Evolutionary conservation across 1,140 invertebrate genomes (phyloP).

Genomic region (Idris sp.): DNA sequence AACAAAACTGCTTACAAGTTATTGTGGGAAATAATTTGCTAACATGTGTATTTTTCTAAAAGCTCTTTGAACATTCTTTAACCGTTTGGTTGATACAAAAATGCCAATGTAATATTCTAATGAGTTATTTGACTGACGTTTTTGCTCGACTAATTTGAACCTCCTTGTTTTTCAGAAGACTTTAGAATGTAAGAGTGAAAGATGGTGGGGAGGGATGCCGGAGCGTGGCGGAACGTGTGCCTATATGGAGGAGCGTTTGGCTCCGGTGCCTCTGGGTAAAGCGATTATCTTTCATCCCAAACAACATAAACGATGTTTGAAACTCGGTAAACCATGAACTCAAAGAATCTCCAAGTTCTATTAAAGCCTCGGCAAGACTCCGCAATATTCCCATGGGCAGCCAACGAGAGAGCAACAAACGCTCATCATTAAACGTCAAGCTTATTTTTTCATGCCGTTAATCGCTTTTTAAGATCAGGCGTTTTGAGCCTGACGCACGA

Average conservation of each 20-base stretch:
- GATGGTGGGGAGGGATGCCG: conserved; percentile 64
- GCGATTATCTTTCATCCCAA: conserved; percentile 72
- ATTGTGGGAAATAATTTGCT: no score
- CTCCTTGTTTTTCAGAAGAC: conserved; percentile 15
- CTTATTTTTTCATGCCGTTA: conserved; percentile 41
- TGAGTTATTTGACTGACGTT: conserved; percentile 16
- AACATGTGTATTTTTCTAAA: no score
- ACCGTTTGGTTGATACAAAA: no score
- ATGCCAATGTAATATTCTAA: conserved; percentile 5
- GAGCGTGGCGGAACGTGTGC: conserved; percentile 74
- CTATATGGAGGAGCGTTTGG: conserved; percentile 66
- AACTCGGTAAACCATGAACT: conserved; percentile 62
- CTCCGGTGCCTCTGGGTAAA: conserved; percentile 68
- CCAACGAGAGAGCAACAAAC: conserved; percentile 39
- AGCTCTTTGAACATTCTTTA: no score
- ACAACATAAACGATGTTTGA: conserved; percentile 68
- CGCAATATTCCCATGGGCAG: conserved; percentile 50
- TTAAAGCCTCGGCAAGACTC: conserved; percentile 41
- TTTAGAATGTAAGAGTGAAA: conserved; percentile 17
- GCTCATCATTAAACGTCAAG: conserved; percentile 40
- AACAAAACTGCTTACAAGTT: no score
- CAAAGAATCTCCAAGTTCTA: conserved; percentile 52
- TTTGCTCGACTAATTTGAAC: conserved; percentile 33
- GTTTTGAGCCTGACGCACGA: conserved; percentile 1
- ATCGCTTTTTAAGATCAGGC: conserved; percentile 42